A percentile compares a stretch with the other conserved stretches of the same genome.
Conservation (phyloP, 2,888 invertebrate species). For the Thymelicus sylvestris region DNA sequence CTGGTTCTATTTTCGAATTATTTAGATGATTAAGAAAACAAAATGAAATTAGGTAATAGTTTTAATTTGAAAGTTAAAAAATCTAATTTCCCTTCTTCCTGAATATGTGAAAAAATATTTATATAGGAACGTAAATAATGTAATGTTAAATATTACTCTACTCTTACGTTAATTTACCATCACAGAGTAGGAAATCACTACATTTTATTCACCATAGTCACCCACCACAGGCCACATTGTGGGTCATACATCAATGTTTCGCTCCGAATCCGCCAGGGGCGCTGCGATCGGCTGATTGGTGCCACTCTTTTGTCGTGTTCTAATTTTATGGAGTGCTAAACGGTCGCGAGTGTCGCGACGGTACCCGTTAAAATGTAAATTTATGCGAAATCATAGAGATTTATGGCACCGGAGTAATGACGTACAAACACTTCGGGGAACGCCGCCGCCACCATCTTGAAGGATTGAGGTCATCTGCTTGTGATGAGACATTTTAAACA, state of each 20-base stretch:
- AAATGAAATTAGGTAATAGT: no score
- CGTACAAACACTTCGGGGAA: slow-evolving; percentile 62
- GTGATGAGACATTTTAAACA: slow-evolving; percentile 22
- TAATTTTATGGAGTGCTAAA: slow-evolving; percentile 70
- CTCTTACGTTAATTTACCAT: no score
- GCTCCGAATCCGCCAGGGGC: slow-evolving; percentile 38
- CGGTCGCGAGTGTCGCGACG: slow-evolving; percentile 53
- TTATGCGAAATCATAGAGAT: slow-evolving; percentile 71
- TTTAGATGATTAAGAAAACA: no score
- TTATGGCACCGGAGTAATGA: slow-evolving; percentile 63
- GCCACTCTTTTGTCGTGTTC: slow-evolving; percentile 67
- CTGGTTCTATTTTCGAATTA: no score
- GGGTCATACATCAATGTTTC: slow-evolving; percentile 7
- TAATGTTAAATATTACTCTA: no score
- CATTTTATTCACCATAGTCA: neutral
- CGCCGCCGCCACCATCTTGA: slow-evolving; percentile 35
- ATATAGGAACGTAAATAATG: no score
- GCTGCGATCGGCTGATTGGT: slow-evolving; percentile 49
- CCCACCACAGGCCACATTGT: neutral
- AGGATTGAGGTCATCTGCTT: slow-evolving; percentile 40
- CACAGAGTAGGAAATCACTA: no score
- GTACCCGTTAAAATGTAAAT: slow-evolving; percentile 70
- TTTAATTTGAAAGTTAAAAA: no score
- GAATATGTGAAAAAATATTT: no score
- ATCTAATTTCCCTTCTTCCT: no score